Evolutionary conservation across 2,797 vertebrate species (phyloP).

Genomic region (Fistularia commersonii): DNA sequence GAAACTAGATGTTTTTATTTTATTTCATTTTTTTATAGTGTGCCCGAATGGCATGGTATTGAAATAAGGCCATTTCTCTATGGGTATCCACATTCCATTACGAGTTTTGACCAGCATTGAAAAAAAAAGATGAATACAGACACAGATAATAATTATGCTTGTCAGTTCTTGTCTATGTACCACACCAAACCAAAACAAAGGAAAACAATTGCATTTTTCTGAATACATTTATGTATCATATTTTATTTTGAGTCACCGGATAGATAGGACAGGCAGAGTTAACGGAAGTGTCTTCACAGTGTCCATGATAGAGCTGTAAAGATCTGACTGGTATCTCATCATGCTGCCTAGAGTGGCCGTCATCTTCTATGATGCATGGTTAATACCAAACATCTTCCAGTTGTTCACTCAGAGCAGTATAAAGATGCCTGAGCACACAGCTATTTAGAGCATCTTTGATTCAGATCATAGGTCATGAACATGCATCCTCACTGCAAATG

Average conservation of each 20-base stretch:
- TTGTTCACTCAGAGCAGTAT: constrained; percentile 12
- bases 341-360: constrained; percentile 55
- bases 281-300: constrained; percentile 18
- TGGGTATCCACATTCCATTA: constrained; percentile 51
- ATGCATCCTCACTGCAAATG: constrained; percentile 55
- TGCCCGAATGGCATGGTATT: constrained; percentile 36
- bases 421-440: constrained; percentile 20
- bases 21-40: neutral
- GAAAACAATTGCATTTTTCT: no score
- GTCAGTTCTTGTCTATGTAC: no score
- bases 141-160: no score
- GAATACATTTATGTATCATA: no score
- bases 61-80: constrained; percentile 61
- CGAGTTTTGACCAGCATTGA: constrained; percentile 35
- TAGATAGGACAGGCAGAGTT: constrained; percentile 10
- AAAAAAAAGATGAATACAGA: no score
- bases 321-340: constrained; percentile 62
- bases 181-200: no score
- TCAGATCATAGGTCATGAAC: constrained; percentile 70
- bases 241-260: constrained; percentile 15
- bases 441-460: constrained; percentile 60
- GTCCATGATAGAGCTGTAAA: constrained; percentile 41
- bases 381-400: constrained; percentile 38
- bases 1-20: constrained; percentile 43
- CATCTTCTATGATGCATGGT: constrained; percentile 55